Evolutionary conservation across 1,140 invertebrate species (phyloP), one percentile per base, ranked within the genome.

Genomic region (Drosophila eugracilis): DNA sequence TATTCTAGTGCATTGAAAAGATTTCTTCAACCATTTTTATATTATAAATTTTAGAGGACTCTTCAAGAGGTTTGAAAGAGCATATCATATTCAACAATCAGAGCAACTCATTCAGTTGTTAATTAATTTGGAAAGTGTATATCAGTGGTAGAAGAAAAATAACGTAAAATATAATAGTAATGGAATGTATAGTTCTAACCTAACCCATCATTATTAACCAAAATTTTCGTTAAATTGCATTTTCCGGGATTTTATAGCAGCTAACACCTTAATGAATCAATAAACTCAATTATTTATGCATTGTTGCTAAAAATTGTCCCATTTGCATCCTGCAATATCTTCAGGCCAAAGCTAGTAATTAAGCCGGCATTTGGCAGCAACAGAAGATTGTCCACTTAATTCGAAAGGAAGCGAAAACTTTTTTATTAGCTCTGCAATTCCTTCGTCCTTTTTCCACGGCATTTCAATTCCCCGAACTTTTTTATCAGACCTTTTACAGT

Each of bases 401-500:
- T 59, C 59, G 15, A 45, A 59, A 39, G 45, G 42, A 49, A 54
- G 59, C 58, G 30, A 54, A 73, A 78, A 63, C 58, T 83, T 78
- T 73, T 83, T 74, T 81, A 83, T 83, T 81, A 81, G 78, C 78
- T 65, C 39, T 54, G 42, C 48, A 69, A 41, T 70, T 59, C 41
- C 37, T 14, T 12, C 34, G 28, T 30, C 24, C 49, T 63, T 49
- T 39, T 58, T 42, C 15, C 59, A 59, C 42, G 36, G 53, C 52
- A 65, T 41, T 75, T 69, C 49, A 71, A 53, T 60, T 62, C 63
- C 36, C 52, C 58, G 32, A 75, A 78, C 53, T 75, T 81, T 80
- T 83, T 83, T 83, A 75, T 78, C 79, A 81, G 78, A 48, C 63
- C 50, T 69, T 77, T 83, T 81, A 58, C 78, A 81, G 73, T 83